Conservation (phyloP, 2,113 vertebrate species). For the Terrapene triunguis region DNA sequence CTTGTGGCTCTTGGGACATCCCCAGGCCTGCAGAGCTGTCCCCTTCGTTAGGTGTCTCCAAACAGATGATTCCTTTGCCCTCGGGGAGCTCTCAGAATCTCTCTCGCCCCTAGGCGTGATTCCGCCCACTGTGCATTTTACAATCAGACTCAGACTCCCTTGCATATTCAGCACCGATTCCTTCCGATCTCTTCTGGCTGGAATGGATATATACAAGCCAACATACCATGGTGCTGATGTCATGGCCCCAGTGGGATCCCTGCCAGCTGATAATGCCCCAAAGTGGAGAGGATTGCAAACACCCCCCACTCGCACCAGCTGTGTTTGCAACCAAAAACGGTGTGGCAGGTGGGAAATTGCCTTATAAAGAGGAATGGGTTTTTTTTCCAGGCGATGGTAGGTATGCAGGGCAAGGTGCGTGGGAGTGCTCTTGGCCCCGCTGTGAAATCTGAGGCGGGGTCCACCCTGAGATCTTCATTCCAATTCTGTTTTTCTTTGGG, state of each 20-base stretch:
- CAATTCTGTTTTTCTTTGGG: no score
- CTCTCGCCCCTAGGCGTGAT: rapidly evolving
- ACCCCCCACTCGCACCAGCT: neutral
- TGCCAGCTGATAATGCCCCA: neutral
- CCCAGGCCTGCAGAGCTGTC: neutral
- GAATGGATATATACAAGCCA: neutral
- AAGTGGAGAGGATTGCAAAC: neutral
- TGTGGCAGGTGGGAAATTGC: neutral
- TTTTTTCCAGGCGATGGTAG: neutral
- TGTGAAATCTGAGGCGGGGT: no score
- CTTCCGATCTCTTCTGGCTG: neutral
- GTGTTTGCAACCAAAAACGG: neutral
- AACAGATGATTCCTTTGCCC: neutral
- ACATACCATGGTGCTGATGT: neutral
- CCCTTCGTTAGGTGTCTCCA: neutral
- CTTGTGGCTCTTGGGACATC: neutral
- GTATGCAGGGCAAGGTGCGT: neutral
- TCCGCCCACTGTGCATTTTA: neutral
- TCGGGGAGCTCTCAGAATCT: neutral
- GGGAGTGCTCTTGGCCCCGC: no score
- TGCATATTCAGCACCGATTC: neutral
- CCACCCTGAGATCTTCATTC: no score
- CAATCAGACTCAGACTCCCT: neutral
- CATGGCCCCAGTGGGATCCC: neutral
- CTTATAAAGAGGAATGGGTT: neutral